Conservation (phyloP, 2,888 invertebrate genomes). For the Diaperis boleti region DNA sequence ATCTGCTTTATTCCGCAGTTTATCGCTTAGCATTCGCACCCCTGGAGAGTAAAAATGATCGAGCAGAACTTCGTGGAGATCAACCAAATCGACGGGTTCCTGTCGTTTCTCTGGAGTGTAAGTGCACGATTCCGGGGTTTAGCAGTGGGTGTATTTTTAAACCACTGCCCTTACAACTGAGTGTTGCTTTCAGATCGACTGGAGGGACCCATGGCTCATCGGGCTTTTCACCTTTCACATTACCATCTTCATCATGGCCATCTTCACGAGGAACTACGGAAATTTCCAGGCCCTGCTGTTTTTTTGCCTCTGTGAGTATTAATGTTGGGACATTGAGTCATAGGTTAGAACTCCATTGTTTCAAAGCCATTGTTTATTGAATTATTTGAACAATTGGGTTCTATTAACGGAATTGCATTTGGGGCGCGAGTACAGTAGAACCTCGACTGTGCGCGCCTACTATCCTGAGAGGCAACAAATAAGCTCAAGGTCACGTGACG, state of each 20-base stretch:
- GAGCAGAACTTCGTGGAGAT: constrained; percentile 76
- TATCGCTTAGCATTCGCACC: background rate
- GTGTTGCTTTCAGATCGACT: constrained; percentile 89
- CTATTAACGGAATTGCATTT: background rate
- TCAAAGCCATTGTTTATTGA: background rate
- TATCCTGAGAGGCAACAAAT: too few species aligned
- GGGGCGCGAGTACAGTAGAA: too few species aligned
- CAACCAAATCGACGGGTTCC: constrained; percentile 81
- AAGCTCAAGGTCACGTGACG: too few species aligned
- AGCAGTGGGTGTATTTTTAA: too few species aligned
- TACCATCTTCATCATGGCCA: constrained; percentile 80
- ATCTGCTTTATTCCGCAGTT: background rate
- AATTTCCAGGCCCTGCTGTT: constrained; percentile 89
- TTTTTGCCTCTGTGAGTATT: constrained; percentile 82
- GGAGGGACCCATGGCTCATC: constrained; percentile 90
- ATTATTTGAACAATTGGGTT: background rate
- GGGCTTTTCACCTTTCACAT: constrained; percentile 82
- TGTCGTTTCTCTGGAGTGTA: constrained; percentile 84
- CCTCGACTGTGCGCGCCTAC: too few species aligned
- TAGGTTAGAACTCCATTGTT: too few species aligned
- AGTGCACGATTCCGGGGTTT: too few species aligned
- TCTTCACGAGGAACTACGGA: constrained; percentile 86
- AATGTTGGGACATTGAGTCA: too few species aligned
- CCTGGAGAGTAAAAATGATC: constrained; percentile 60
- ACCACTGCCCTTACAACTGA: too few species aligned